These are phyloP conservation scores for Labroides dimidiatus DNA, from an alignment of 2,797 vertebrate species.

Conservation along the genomic window DNA sequence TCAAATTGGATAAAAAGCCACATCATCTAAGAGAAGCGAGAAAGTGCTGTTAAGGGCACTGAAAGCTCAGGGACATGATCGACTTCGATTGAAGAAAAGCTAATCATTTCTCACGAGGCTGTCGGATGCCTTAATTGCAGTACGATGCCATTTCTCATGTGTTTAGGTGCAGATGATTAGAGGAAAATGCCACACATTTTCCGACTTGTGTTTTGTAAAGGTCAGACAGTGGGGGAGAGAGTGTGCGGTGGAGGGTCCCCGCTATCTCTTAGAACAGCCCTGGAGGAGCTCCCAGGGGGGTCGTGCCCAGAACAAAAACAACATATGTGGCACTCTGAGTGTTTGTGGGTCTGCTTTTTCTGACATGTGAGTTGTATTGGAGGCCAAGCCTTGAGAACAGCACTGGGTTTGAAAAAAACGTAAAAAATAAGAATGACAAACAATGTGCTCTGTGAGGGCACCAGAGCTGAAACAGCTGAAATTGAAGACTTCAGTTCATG, in stretches of 20 bases:
- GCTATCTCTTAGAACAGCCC: conserved; percentile 74
- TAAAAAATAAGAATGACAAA: conserved; percentile 57
- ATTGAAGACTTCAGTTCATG: conserved; percentile 57
- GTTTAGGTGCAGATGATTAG: conserved; percentile 70
- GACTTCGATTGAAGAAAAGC: conserved; percentile 25
- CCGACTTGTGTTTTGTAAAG: conserved; percentile 78
- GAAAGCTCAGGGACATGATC: conserved; percentile 25
- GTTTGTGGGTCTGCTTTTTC: conserved; percentile 16
- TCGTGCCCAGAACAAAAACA: conserved; percentile 62
- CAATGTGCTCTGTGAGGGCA: conserved; percentile 47
- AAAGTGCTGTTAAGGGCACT: conserved; percentile 12
- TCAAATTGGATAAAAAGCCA: neutral
- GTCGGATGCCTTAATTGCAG: conserved; percentile 52
- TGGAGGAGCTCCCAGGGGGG: conserved; percentile 58
- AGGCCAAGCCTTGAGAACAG: conserved; percentile 31
- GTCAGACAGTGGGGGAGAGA: conserved; percentile 65
- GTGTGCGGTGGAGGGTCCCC: conserved; percentile 53
- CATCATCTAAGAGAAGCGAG: conserved; percentile 15
- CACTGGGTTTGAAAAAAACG: conserved; percentile 54
- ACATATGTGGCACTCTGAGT: conserved; percentile 43
- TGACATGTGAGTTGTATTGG: conserved; percentile 3
- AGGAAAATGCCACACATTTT: conserved; percentile 72
- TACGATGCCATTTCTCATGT: conserved; percentile 40
- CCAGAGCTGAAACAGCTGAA: conserved; percentile 54
- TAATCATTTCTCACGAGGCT: conserved; percentile 31